Evolutionary conservation across 2,113 vertebrate genomes (phyloP), one percentile per base, ranked within the genome.

Genomic region (Gallinago jamesoni): DNA sequence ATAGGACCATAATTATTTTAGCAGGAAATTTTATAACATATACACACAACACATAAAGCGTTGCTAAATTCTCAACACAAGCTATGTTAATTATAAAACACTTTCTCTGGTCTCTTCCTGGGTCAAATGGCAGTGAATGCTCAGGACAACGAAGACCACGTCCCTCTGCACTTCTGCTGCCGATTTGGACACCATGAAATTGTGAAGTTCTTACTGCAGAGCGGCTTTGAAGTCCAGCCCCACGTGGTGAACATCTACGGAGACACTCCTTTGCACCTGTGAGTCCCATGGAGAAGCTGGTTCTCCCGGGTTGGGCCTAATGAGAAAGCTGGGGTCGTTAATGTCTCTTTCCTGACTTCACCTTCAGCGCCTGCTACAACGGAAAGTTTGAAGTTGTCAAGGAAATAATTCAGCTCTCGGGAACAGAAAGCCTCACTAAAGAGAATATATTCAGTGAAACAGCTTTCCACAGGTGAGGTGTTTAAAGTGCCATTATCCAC

Each of bases 381-480:
- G 99, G 99, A 2, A 99, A 99, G 94, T 98, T 98, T 88, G 98
- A 99, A 52, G 98, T 98, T 5, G 98, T 98, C 75, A 99, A 99
- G 95, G 99, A 99, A 96, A 98, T 99, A 4, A 95, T 99, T 52
- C 98, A 99, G 92, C 95, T 98, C 60, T 98, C 99, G 2, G 99
- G 99, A 80, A 98, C 98, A 43, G 99, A 99, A 73, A 99, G 99
- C 64, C 98, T 99, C 89, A 97, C 98, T 27, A 99, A 99, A 87
- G 99, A 99, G 95, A 99, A 99, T 47, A 99, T 99, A 93, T 99
- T 99, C 98, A 99, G 99, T 52, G 99, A 99, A 97, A 99, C 99
- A 2, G 98, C 98, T 59, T 99, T 99, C 97, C 99, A 99, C 98
- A 99, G 99, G 99, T 98, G 96, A 79, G 94, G 10, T 39, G 52